Evolutionary conservation across 2,888 invertebrate species (phyloP), one percentile per base, ranked within the genome.

Genomic region (Hipparchia semele): DNA sequence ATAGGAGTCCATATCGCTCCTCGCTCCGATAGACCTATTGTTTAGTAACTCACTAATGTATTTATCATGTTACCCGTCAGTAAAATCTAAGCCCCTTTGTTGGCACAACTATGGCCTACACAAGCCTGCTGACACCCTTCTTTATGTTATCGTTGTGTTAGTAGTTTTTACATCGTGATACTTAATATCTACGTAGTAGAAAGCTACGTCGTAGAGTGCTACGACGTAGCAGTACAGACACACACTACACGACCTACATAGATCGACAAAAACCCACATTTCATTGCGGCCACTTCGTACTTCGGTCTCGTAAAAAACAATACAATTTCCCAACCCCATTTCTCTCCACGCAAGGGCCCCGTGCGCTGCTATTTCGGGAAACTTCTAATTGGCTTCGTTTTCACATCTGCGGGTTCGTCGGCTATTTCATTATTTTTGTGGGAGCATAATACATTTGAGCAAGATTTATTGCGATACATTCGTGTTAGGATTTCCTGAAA

Each of bases 371-470:
- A 75, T 75, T 76, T 70, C 64, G 66, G 62, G 72, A 68, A 60
- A 51, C 61, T 61, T 56, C 71, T 77, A 78, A 78, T 78, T 78
- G 77, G 76, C 73, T 75, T 71, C 69, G 73, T 75, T 78, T 71
- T 68, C 66, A 76, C 68, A 68, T 70, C 68, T 73, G 68, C 13
- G 73, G 71, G 66, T 64, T 73, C 68, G 59, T 58, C 56, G 62
- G 51, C n/a, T 53, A 45, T 70, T 70, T 49, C 65, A 49, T 69
- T 72, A 69, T 59, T 65, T 6, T 65, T 53, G 33, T 33, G 1
- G 53, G 10, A 9, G 51, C 49, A 62, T 49, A 46, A 46, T 9
- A 62, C 62, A 60, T 12, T 49, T 8, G 46, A 4, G 49, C 4
- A 23, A n/a, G 59, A 62, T 49, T 62, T 46, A 46, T 62, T 13